Evolutionary conservation across 2,797 vertebrate genomes (phyloP).

Genomic region (Gambusia yucatana): DNA sequence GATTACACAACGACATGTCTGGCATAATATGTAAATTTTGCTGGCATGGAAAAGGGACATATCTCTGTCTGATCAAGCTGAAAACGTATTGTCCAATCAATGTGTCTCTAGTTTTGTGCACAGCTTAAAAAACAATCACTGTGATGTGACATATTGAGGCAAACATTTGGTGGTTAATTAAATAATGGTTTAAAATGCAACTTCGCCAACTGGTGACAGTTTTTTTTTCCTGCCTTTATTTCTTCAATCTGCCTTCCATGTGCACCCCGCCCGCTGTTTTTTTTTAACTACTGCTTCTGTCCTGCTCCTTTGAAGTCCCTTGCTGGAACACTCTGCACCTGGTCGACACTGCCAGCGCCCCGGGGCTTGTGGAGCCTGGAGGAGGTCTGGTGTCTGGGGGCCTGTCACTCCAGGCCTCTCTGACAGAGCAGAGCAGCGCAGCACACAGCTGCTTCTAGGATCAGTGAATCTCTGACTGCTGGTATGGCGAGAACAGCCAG

Average conservation of each 20-base stretch:
- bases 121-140: neutral
- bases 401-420: conserved; percentile 47
- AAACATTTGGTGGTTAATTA: neutral
- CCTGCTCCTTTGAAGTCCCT: conserved; percentile 24
- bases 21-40: neutral
- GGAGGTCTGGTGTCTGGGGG: conserved; percentile 40
- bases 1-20: neutral
- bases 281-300: conserved; percentile 13
- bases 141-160: conserved; percentile 4
- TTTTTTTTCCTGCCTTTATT: neutral
- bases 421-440: conserved; percentile 31
- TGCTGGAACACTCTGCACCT: conserved; percentile 26
- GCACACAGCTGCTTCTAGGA: conserved; percentile 54
- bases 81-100: neutral
- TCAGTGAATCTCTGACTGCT: conserved; percentile 61
- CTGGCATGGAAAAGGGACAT: neutral
- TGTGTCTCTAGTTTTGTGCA: neutral
- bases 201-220: too few relatives aligned
- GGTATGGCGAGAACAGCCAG: conserved; percentile 50
- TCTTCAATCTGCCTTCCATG: conserved; percentile 6
- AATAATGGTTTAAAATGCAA: neutral
- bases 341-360: conserved; percentile 22
- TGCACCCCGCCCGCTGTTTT: neutral
- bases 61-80: neutral
- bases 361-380: conserved; percentile 2